phyloP scores from a whole-genome alignment of 2,888 invertebrate genomes.

The Dryocosmus kuriphilus region DNA sequence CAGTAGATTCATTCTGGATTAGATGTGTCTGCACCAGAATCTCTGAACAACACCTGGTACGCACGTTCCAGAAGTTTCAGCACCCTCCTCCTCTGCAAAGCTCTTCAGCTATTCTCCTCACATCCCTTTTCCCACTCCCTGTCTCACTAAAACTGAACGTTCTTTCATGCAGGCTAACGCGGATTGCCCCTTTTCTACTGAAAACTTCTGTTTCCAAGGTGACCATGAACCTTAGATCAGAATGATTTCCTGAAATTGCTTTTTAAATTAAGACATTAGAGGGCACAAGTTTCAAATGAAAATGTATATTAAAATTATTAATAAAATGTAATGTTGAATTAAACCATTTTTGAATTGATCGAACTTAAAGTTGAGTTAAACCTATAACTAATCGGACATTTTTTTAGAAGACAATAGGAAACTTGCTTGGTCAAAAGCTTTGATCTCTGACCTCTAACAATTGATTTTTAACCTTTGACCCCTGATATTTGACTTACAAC shows the following conservation, averaged over 20 bases:
- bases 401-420: too few species aligned
- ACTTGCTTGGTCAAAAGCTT: too few species aligned
- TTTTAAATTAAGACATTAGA: not conserved
- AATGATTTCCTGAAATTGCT: not conserved
- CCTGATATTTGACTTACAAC: too few species aligned
- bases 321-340: not conserved
- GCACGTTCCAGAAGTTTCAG: conserved; percentile 58
- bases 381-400: too few species aligned
- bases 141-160: conserved; percentile 25
- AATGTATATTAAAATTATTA: not conserved
- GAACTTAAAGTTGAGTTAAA: too few species aligned
- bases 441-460: too few species aligned
- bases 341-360: too few species aligned
- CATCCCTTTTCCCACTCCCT: not conserved
- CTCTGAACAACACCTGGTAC: conserved; percentile 73
- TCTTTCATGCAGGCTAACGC: conserved; percentile 24
- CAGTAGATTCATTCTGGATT: conserved; percentile 33
- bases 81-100: conserved; percentile 18
- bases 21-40: conserved; percentile 35
- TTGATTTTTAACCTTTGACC: too few species aligned
- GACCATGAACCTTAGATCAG: not conserved
- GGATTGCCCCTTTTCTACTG: conserved; percentile 1
- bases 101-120: conserved; percentile 30
- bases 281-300: not conserved
- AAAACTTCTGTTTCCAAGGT: not conserved